Base-by-base conservation (phyloP, 2,113 vertebrate genomes). In the Menura novaehollandiae region DNA sequence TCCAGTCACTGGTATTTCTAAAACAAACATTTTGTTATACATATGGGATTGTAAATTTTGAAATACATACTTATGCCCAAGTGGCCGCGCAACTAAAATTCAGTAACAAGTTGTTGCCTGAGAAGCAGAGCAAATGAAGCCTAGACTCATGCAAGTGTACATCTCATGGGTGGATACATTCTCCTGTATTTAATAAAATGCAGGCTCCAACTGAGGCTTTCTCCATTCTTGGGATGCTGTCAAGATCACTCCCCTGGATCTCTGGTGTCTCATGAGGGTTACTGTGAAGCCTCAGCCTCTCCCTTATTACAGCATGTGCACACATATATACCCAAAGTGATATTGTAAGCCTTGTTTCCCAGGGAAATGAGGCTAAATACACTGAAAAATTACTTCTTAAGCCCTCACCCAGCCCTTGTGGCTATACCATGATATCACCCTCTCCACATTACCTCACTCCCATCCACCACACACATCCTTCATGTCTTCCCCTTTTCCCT, bases 391-490 rank as follows among this genome's bases (percentile, higher is more conserved):
- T 67, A 68, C 52, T 82, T 64, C 39, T 86, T 84, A 81, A 96
- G 60, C 51, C 60, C 68, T 92, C 76, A 74, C 66, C 76, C 88
- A 72, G 58, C 41, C 59, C 87, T 69, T 89, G 37, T 69, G 75
- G 66, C 74, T 89, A 41, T 59, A 93, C 60, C 72, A 81, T 96
- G 85, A 96, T 75, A 86, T 96, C 95, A 97, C 52, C n/a, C 33
- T 88, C 90, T 95, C 92, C 90, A 63, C 64, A 92, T 95, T 94
- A 96, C 91, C 73, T 95, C 95, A 95, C 10, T 56, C 55, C 30
- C 19, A 7, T 64, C 59, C 85, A 88, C 84, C 87, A 88, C 91
- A 68, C 75, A 77, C 56, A 77, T 84, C 59, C 37, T 83, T 72
- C 64, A 63, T 4, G 14, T 41, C 80, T 75, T 79, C 87, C 69